These are phyloP conservation scores for Drosophila fuyamai DNA, from an alignment of 1,140 invertebrate genomes.

Conservation along the genomic window DNA sequence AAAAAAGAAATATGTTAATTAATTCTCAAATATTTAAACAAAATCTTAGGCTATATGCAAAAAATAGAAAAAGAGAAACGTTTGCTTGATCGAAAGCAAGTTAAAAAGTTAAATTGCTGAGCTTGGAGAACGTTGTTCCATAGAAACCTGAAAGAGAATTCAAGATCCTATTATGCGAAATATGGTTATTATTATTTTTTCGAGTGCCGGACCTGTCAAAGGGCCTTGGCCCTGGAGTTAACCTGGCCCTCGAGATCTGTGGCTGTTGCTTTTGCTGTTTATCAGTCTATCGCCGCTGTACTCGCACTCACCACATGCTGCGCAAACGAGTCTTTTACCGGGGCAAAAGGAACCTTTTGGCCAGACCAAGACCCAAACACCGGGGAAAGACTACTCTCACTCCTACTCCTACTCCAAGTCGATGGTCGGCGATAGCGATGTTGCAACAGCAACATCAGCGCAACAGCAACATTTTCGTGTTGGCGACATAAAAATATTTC, in stretches of 20 bases:
- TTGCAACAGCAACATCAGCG: slow-evolving; percentile 32
- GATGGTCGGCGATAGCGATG: slow-evolving; percentile 64
- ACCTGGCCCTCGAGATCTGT: slow-evolving; percentile 28
- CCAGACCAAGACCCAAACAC: slow-evolving; percentile 12
- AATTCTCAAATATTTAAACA: too few species aligned
- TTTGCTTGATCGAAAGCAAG: too few species aligned
- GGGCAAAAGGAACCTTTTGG: slow-evolving; percentile 22
- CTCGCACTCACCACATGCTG: slow-evolving; percentile 76
- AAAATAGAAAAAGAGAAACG: too few species aligned
- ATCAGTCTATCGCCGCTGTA: slow-evolving; percentile 76
- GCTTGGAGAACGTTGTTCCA: too few species aligned
- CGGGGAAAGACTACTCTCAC: slow-evolving; percentile 10
- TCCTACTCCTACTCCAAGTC: slow-evolving; percentile 10
- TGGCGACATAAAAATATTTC: slow-evolving; percentile 78
- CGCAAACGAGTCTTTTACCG: slow-evolving; percentile 33
- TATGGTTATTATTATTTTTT: slow-evolving; percentile 11
- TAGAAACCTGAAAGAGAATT: too few species aligned
- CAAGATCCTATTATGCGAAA: not conserved
- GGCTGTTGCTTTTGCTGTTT: slow-evolving; percentile 59
- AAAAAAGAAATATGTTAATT: too few species aligned
- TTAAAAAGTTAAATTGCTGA: too few species aligned
- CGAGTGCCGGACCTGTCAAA: slow-evolving; percentile 46
- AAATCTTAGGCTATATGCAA: too few species aligned
- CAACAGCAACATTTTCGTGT: slow-evolving; percentile 64
- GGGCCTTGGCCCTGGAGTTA: slow-evolving; percentile 36